A percentile compares a stretch with the other conserved stretches of the same genome.
phyloP scores from a whole-genome alignment of 1,140 invertebrate species.

The Neodiprion pinetum region DNA sequence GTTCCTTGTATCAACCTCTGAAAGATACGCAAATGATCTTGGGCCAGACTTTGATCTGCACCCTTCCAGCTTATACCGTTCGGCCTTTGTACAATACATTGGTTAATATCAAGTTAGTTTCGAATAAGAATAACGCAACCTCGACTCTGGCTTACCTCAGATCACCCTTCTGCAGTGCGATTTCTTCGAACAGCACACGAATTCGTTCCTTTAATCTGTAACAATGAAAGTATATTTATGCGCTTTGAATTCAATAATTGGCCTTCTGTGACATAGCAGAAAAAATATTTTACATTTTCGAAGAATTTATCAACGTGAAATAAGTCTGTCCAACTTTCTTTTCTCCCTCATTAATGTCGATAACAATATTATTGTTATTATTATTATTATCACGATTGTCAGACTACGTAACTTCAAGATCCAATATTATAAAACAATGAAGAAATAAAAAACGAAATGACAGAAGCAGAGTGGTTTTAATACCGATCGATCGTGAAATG shows the following conservation, averaged over 20 bases:
- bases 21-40: not conserved
- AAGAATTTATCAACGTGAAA: too few species aligned
- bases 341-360: too few species aligned
- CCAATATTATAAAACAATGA: too few species aligned
- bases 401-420: too few species aligned
- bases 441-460: not conserved
- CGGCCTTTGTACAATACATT: not conserved
- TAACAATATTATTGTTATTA: too few species aligned
- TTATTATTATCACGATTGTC: too few species aligned
- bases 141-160: conserved; percentile 63
- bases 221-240: conserved; percentile 31
- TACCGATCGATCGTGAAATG: not conserved
- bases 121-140: conserved; percentile 6
- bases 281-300: too few species aligned
- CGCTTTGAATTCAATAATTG: too few species aligned
- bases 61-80: not conserved
- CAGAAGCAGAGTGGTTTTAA: conserved; percentile 26
- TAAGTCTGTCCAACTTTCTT: too few species aligned
- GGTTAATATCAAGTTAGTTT: not conserved
- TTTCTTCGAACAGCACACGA: conserved; percentile 70
- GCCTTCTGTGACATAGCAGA: too few species aligned
- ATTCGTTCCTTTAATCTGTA: conserved; percentile 70
- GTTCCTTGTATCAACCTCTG: not conserved
- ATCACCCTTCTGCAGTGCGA: conserved; percentile 71
- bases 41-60: not conserved